Evolutionary conservation across 1,140 invertebrate species (phyloP).

Genomic region (Agrypnia vestita): DNA sequence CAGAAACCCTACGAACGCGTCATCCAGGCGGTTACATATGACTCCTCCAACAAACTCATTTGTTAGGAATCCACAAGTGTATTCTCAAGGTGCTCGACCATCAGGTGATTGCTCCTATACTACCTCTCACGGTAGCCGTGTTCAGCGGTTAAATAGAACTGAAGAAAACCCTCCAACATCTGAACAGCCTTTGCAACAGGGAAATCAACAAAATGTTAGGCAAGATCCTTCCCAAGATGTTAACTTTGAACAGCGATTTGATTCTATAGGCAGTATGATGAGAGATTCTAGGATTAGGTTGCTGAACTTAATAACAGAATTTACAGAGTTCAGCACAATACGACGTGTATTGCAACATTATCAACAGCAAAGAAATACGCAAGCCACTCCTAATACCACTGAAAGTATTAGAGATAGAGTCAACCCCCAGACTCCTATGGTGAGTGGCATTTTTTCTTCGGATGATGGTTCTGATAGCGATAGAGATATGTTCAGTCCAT

Average conservation of each 20-base stretch:
- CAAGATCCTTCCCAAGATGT: slow-evolving; percentile 64
- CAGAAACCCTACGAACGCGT: slow-evolving; percentile 16
- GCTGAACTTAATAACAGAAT: slow-evolving; percentile 69
- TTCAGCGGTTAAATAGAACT: slow-evolving; percentile 16
- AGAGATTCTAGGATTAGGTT: slow-evolving; percentile 70
- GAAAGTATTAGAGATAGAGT: slow-evolving; percentile 13
- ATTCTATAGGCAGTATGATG: slow-evolving; percentile 69
- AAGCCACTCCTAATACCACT: slow-evolving; percentile 1
- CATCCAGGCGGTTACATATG: slow-evolving; percentile 19
- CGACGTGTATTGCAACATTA: slow-evolving; percentile 22
- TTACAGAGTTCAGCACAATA: slow-evolving; percentile 60
- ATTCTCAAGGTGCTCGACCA: slow-evolving; percentile 19
- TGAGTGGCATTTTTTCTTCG: slow-evolving; percentile 35
- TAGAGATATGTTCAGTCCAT: slow-evolving; percentile 51
- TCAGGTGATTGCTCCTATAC: slow-evolving; percentile 12
- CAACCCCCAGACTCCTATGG: slow-evolving; percentile 4
- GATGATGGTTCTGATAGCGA: slow-evolving; percentile 53
- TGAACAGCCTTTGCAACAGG: slow-evolving; percentile 61
- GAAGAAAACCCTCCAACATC: slow-evolving; percentile 2
- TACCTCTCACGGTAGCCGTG: slow-evolving; percentile 6
- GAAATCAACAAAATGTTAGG: slow-evolving; percentile 57
- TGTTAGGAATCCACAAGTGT: slow-evolving; percentile 33
- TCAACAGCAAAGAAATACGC: slow-evolving; percentile 19
- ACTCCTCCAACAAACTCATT: slow-evolving; percentile 33
- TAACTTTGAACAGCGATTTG: slow-evolving; percentile 64